phyloP scores from a whole-genome alignment of 2,113 vertebrate species.

The Empidonax traillii region DNA sequence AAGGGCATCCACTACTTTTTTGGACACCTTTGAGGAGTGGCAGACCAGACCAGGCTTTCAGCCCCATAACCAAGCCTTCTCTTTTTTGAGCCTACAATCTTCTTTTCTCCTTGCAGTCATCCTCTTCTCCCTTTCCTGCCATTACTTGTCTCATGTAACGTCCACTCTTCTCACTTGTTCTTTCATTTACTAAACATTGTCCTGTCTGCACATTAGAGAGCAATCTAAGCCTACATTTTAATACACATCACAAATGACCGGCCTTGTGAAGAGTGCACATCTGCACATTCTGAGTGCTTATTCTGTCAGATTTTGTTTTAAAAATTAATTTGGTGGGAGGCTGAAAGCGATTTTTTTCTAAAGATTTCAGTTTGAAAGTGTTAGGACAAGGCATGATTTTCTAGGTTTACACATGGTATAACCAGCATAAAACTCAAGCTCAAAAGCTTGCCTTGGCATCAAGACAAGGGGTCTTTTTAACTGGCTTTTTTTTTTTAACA shows the following conservation, averaged over 20 bases:
- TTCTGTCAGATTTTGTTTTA: neutral
- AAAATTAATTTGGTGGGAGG: neutral
- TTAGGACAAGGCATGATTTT: neutral
- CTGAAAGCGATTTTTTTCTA: neutral
- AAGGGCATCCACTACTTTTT: neutral
- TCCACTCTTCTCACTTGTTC: neutral
- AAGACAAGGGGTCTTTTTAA: neutral
- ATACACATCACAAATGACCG: neutral
- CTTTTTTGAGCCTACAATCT: neutral
- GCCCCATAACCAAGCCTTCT: neutral
- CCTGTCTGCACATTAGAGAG: neutral
- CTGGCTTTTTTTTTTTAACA: neutral
- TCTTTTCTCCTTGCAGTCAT: neutral
- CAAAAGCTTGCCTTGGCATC: neutral
- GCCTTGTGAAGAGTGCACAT: neutral
- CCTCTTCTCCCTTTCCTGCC: neutral
- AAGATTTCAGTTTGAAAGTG: neutral
- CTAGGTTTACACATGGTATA: neutral
- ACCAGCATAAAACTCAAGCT: neutral
- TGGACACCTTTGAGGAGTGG: neutral
- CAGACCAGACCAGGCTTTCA: neutral
- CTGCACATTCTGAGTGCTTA: neutral
- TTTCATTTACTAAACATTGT: neutral
- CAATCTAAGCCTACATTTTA: neutral
- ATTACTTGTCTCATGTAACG: neutral